Percentiles rank a stretch among this genome's conserved stretches.
Evolutionary conservation across 1,140 invertebrate species (phyloP).

Genomic region (Triops longicaudatus): DNA sequence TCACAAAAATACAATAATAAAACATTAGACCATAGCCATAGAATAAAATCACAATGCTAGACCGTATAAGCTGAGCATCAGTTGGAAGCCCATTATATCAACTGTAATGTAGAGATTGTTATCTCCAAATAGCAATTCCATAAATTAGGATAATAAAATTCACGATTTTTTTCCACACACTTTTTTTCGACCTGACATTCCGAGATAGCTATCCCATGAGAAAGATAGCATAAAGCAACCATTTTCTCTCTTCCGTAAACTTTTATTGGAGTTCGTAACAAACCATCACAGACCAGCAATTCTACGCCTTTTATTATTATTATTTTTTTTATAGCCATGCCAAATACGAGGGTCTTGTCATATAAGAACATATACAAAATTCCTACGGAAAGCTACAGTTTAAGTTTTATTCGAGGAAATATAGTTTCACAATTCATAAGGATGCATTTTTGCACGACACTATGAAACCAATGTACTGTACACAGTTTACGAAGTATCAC

Average conservation of each 20-base stretch:
- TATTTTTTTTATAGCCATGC: not conserved
- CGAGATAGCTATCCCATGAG: not conserved
- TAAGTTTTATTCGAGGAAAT: not conserved
- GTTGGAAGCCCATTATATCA: not conserved
- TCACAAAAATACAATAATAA: not conserved
- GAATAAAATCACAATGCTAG: not conserved
- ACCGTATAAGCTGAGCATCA: not conserved
- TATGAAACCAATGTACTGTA: no score
- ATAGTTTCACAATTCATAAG: no score
- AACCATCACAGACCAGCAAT: conserved; percentile 2
- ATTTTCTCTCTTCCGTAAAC: conserved; percentile 7
- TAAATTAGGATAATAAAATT: not conserved
- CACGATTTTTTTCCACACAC: not conserved
- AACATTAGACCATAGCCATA: not conserved
- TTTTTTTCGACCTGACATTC: not conserved
- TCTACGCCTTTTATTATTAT: not conserved
- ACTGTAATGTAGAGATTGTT: not conserved
- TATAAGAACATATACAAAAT: not conserved
- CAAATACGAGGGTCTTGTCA: not conserved
- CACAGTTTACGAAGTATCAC: no score
- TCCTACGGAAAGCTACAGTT: not conserved
- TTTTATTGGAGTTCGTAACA: conserved; percentile 3
- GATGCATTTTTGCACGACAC: no score
- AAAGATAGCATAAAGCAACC: not conserved
- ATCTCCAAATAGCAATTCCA: not conserved